Evolutionary conservation across 2,797 vertebrate species (phyloP).

Genomic region (Lutjanus campechanus): DNA sequence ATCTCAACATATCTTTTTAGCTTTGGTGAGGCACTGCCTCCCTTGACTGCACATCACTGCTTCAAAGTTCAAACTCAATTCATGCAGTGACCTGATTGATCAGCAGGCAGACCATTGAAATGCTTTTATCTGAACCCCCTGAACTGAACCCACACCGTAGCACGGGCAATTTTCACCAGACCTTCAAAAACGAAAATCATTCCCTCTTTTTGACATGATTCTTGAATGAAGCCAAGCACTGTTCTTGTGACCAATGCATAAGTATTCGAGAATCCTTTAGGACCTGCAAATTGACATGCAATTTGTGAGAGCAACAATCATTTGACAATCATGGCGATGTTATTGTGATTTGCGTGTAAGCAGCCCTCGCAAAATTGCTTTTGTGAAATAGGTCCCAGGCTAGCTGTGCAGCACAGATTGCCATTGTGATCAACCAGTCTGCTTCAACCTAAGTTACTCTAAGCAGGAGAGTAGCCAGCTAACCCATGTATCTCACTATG

Average conservation of each 20-base stretch:
- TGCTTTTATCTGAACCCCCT: neutral
- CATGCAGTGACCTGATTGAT: neutral
- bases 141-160: neutral
- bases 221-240: neutral
- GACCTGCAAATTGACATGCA: neutral
- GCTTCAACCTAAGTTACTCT: constrained; percentile 1
- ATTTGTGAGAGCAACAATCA: neutral
- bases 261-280: neutral
- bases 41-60: too few relatives aligned
- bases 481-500: neutral
- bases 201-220: neutral
- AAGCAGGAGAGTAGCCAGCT: accelerated
- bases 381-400: neutral
- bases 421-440: neutral
- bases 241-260: too few relatives aligned
- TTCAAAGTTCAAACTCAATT: neutral
- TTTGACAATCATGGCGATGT: neutral
- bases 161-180: neutral
- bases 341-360: neutral
- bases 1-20: too few relatives aligned
- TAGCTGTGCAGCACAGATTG: neutral
- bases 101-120: neutral
- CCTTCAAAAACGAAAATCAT: neutral
- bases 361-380: neutral
- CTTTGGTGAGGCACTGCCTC: too few relatives aligned